These are phyloP conservation scores for Rutpela maculata DNA, from an alignment of 2,888 invertebrate genomes.

Conservation along the genomic window DNA sequence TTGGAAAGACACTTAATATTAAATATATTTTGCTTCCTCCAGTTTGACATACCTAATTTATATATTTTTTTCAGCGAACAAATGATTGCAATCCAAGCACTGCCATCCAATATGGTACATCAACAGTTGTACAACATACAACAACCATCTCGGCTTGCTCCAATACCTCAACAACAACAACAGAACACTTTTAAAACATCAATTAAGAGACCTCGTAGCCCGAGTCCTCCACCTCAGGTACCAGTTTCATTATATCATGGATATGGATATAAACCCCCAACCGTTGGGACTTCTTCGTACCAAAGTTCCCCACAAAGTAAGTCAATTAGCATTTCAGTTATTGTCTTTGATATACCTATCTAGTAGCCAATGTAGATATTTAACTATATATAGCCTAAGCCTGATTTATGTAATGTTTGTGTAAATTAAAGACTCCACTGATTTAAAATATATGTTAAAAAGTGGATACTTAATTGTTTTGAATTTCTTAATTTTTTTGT, in stretches of 20 bases:
- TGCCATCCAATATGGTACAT: constrained; percentile 76
- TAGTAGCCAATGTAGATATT: not conserved
- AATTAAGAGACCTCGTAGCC: constrained; percentile 81
- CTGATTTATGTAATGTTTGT: not conserved
- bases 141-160: constrained; percentile 64
- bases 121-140: constrained; percentile 81
- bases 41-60: not conserved
- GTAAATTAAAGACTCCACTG: too few species aligned
- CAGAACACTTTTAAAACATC: constrained; percentile 71
- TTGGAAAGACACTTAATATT: constrained; percentile 19
- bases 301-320: constrained; percentile 79
- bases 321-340: constrained; percentile 58
- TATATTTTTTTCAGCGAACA: constrained; percentile 74
- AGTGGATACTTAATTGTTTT: too few species aligned
- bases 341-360: not conserved
- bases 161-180: constrained; percentile 64
- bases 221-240: constrained; percentile 77
- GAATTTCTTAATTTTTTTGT: too few species aligned
- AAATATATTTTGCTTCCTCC: not conserved
- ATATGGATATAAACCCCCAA: constrained; percentile 77
- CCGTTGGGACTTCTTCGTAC: constrained; percentile 77
- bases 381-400: not conserved
- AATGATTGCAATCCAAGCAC: constrained; percentile 78
- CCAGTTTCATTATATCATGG: constrained; percentile 75
- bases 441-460: too few species aligned